Base-by-base conservation (phyloP, 2,888 invertebrate species). In the Pristionchus japonicus region DNA sequence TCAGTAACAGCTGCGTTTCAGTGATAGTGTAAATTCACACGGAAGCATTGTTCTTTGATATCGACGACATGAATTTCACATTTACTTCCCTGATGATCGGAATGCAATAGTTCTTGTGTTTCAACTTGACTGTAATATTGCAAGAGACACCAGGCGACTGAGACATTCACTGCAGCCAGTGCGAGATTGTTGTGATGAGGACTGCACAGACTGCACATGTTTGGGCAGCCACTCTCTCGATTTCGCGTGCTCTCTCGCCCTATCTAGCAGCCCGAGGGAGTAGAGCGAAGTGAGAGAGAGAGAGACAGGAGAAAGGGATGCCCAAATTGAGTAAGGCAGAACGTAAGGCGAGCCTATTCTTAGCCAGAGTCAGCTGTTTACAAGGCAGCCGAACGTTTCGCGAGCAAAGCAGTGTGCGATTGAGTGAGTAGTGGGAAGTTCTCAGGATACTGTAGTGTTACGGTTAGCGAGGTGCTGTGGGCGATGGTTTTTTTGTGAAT, bases 261-360 rank as follows among this genome's bases (percentile, higher is more conserved):
- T 27, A 6, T 31, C 13, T 64, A 31, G 1, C 31, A 34, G 34
- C n/a, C n/a, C n/a, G n/a, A n/a, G n/a, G n/a, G n/a, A n/a, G n/a
- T n/a, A n/a, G n/a, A n/a, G 67, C 31, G 11, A 34, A 9, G 31
- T 0, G 34, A 31, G 31, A 1, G 17, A 3, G 1, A 34, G 31
- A 67, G 23, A 13, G 1, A 11, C 31, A 34, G 67, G 31, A 34
- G 34, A 20, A 70, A 9, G 61, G 67, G 17, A 15, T 37, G 15
- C 64, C 61, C 23, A 77, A 77, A 77, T 77, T 17, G 77, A 77
- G 43, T 77, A 23, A 77, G 43, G 77, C 43, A n/a, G 43, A 43
- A 43, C 43, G 43, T 9, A n/a, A 43, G 13, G 20, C 9, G 23
- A 9, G 77, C 20, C 77, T 77, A 77, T 77, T 47, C 27, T 43